A percentile compares a stretch with the other conserved stretches of the same genome.
These are phyloP conservation scores for Chitala chitala DNA, from an alignment of 2,113 vertebrate genomes.

Conservation along the genomic window DNA sequence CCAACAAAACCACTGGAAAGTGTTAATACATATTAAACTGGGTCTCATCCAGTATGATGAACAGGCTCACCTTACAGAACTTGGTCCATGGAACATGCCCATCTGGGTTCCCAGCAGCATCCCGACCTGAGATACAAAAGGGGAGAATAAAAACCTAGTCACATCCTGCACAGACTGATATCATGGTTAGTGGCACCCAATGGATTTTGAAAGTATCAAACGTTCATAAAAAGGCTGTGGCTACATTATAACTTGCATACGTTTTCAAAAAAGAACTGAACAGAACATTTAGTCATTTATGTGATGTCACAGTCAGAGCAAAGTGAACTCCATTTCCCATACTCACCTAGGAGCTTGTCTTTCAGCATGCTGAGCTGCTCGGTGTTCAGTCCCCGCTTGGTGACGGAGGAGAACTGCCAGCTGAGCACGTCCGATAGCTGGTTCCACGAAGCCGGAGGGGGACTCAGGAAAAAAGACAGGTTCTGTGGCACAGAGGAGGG, in stretches of 20 bases:
- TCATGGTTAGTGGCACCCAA: too few relatives aligned
- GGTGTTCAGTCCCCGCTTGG: conserved; percentile 73
- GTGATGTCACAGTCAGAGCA: not conserved
- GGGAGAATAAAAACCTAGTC: too few relatives aligned
- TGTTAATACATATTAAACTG: too few relatives aligned
- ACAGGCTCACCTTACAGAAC: conserved; percentile 84
- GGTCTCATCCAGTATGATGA: not conserved
- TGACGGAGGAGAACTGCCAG: conserved; percentile 85
- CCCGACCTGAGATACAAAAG: conserved; percentile 60
- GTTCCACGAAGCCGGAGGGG: conserved; percentile 70
- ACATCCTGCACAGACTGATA: too few relatives aligned
- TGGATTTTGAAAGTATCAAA: too few relatives aligned
- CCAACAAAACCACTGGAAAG: too few relatives aligned
- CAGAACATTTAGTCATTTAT: too few relatives aligned
- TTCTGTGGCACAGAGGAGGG: conserved; percentile 52
- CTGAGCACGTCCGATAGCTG: conserved; percentile 75
- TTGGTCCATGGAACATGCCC: conserved; percentile 86
- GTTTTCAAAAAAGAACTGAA: too few relatives aligned
- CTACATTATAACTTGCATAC: too few relatives aligned
- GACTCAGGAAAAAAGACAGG: conserved; percentile 77
- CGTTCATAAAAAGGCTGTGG: too few relatives aligned
- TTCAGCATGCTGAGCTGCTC: conserved; percentile 72
- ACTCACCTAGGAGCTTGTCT: conserved; percentile 47
- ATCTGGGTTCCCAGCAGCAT: conserved; percentile 62
- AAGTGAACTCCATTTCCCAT: not conserved